Evolutionary conservation across 2,113 vertebrate genomes (phyloP).

Genomic region (Saguinus midas): DNA sequence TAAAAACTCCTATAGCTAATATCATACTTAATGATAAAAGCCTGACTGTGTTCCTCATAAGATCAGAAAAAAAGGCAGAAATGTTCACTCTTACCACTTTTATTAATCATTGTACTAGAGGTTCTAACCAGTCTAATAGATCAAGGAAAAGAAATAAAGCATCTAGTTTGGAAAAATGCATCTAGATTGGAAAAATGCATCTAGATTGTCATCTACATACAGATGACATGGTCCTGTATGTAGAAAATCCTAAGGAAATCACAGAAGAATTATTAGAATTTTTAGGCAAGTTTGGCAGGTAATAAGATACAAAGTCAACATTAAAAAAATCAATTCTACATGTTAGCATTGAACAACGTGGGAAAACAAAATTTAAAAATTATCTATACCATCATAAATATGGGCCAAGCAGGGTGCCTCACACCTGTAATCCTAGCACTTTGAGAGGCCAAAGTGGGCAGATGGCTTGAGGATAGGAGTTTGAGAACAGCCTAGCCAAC

Average conservation of each 20-base stretch:
- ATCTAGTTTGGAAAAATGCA: background rate
- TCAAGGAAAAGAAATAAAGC: background rate
- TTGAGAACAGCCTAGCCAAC: no score
- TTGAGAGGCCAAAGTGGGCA: no score
- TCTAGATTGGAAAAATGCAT: background rate
- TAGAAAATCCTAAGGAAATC: background rate
- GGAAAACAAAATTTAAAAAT: background rate
- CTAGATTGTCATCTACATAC: background rate
- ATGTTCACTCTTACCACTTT: background rate
- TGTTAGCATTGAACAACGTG: background rate
- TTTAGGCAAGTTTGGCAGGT: background rate
- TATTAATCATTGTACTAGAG: background rate
- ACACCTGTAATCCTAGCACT: no score
- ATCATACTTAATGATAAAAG: background rate
- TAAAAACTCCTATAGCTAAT: background rate
- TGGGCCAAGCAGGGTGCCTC: no score
- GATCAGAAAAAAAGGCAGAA: background rate
- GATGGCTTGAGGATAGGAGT: no score
- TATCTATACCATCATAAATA: background rate
- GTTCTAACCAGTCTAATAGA: background rate
- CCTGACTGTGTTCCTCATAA: background rate
- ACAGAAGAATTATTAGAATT: background rate
- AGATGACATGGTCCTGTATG: background rate
- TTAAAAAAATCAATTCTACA: background rate
- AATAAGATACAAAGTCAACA: background rate